These are phyloP conservation scores for Druceiella hillmani DNA, from an alignment of 2,888 invertebrate genomes.

Conservation along the genomic window DNA sequence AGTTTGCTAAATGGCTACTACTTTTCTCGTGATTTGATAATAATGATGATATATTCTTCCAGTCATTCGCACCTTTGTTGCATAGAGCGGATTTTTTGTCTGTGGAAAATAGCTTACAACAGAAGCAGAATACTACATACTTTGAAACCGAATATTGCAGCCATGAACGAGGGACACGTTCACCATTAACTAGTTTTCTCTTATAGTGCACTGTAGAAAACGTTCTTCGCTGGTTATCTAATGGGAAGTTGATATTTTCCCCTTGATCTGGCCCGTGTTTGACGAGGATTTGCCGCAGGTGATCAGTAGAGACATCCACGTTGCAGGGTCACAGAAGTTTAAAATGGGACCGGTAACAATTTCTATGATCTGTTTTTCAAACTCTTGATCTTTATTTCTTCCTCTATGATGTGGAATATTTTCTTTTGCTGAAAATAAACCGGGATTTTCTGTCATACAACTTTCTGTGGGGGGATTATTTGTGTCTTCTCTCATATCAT, in stretches of 20 bases:
- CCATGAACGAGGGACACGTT: conserved; percentile 14
- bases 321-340: too few species aligned
- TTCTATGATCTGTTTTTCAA: too few species aligned
- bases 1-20: conserved; percentile 11
- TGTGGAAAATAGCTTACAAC: conserved; percentile 18
- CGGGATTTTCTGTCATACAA: too few species aligned
- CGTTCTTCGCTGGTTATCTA: conserved; percentile 15
- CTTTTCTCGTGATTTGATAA: conserved; percentile 16
- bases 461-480: too few species aligned
- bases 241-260: conserved; percentile 13
- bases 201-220: conserved; percentile 16
- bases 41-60: conserved; percentile 15
- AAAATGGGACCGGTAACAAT: too few species aligned
- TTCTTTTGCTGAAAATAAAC: too few species aligned
- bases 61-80: conserved; percentile 17
- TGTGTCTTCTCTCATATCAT: too few species aligned
- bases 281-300: conserved; percentile 11
- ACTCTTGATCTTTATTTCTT: too few species aligned
- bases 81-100: conserved; percentile 9
- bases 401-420: too few species aligned
- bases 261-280: conserved; percentile 13
- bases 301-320: conserved; percentile 14
- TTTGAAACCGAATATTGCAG: conserved; percentile 15
- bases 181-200: conserved; percentile 15
- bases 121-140: conserved; percentile 16